Evolutionary conservation across 1,140 invertebrate species (phyloP).

Genomic region (Drosophila arawakana): DNA sequence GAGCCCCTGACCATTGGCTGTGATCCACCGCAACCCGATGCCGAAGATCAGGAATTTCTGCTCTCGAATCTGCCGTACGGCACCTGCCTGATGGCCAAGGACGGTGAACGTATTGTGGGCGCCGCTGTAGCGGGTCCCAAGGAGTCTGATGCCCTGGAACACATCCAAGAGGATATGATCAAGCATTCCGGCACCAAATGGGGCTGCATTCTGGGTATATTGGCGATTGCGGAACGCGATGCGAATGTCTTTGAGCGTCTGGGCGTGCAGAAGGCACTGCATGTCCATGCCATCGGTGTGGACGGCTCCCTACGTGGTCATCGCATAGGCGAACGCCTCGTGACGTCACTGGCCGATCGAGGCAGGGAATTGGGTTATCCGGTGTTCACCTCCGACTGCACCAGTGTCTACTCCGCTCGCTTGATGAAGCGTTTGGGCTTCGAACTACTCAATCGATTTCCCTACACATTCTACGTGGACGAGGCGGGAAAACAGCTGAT

Average conservation of each 20-base stretch:
- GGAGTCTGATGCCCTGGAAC: slow-evolving; percentile 6
- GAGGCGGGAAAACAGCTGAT: slow-evolving; percentile 52
- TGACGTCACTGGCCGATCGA: slow-evolving; percentile 28
- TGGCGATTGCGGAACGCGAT: slow-evolving; percentile 40
- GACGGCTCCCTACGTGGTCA: slow-evolving; percentile 47
- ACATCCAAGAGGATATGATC: slow-evolving; percentile 17
- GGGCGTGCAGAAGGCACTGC: slow-evolving; percentile 40
- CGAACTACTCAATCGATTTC: slow-evolving; percentile 44
- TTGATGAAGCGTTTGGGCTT: slow-evolving; percentile 53
- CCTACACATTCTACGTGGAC: slow-evolving; percentile 56
- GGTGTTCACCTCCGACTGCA: slow-evolving; percentile 63
- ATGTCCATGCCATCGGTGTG: slow-evolving; percentile 63
- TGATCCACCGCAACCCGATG: slow-evolving; percentile 45
- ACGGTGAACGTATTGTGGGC: slow-evolving; percentile 47
- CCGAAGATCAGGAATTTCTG: slow-evolving; percentile 50
- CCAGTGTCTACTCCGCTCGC: slow-evolving; percentile 61
- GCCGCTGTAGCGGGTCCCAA: slow-evolving; percentile 63
- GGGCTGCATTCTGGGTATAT: slow-evolving; percentile 57
- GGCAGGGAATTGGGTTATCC: slow-evolving; percentile 46
- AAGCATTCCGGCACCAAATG: slow-evolving; percentile 51
- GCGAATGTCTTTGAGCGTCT: slow-evolving; percentile 52
- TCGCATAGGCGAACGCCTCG: slow-evolving; percentile 47
- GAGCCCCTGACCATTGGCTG: slow-evolving; percentile 63
- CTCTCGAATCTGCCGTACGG: slow-evolving; percentile 56
- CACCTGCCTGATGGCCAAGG: slow-evolving; percentile 48